Evolutionary conservation across 2,888 invertebrate species (phyloP).

Genomic region (Odontocolon sp.): DNA sequence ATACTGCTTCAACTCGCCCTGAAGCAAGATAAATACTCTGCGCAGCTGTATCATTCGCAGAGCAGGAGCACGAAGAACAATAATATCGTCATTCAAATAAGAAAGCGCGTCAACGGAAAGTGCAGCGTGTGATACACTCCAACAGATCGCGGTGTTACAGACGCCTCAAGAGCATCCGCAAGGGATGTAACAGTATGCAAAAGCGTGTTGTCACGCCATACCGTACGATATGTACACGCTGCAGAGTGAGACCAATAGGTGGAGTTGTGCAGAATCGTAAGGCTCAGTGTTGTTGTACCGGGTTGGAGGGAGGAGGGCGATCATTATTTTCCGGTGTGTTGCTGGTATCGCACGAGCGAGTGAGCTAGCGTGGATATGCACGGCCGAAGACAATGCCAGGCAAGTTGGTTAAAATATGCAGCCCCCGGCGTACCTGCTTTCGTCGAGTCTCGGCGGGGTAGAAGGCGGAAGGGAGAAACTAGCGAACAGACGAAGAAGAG

Average conservation of each 20-base stretch:
- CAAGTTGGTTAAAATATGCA: slow-evolving; percentile 76
- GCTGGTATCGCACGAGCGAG: slow-evolving; percentile 40
- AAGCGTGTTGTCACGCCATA: slow-evolving; percentile 7
- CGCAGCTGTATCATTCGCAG: background rate
- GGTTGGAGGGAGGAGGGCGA: too few relatives aligned
- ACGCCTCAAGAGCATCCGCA: slow-evolving; percentile 34
- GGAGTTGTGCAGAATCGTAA: slow-evolving; percentile 21
- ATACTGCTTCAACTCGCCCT: background rate
- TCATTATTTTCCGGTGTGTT: slow-evolving; percentile 40
- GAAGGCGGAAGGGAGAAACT: slow-evolving; percentile 50
- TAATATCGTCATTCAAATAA: slow-evolving; percentile 20
- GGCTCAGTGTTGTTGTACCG: slow-evolving; percentile 30
- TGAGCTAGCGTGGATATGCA: slow-evolving; percentile 33
- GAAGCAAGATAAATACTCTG: background rate
- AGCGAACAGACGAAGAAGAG: slow-evolving; percentile 32
- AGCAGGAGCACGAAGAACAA: background rate
- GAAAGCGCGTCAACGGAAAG: too few relatives aligned
- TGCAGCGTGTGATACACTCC: slow-evolving; percentile 3
- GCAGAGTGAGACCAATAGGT: background rate
- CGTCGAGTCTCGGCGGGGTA: slow-evolving; percentile 54
- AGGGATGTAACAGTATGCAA: slow-evolving; percentile 12
- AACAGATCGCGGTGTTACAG: background rate
- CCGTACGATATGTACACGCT: slow-evolving; percentile 10
- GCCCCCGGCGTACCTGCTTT: slow-evolving; percentile 62
- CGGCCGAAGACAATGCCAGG: slow-evolving; percentile 68